A percentile compares a stretch with the other conserved stretches of the same genome.
Conservation (phyloP, 1,140 invertebrate species). For the fruit fly (Drosophila melanogaster) region DNA sequence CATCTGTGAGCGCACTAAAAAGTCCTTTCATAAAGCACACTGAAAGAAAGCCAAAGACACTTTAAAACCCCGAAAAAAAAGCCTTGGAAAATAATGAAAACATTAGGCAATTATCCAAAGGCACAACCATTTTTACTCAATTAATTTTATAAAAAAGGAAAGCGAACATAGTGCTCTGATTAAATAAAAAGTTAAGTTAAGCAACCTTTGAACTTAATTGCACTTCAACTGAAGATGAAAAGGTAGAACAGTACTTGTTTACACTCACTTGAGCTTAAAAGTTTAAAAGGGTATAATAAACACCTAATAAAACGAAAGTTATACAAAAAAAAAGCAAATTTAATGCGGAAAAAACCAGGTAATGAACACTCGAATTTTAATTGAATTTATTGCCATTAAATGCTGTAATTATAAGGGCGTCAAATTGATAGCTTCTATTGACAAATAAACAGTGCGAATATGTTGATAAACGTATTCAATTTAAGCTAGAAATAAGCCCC, state of each 20-base stretch:
- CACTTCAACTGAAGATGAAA: neutral
- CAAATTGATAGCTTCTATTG: neutral
- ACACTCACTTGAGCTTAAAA: neutral
- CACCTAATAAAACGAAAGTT: neutral
- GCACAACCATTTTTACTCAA: too few relatives aligned
- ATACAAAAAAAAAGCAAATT: neutral
- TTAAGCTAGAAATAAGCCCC: neutral
- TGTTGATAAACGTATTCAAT: neutral
- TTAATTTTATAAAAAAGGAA: too few relatives aligned
- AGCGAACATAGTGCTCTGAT: neutral
- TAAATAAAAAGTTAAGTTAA: neutral
- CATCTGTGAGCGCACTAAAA: neutral
- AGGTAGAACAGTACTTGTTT: neutral
- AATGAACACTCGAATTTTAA: neutral
- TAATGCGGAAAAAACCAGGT: neutral
- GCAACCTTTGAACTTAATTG: neutral
- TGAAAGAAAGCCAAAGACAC: neutral
- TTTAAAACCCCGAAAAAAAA: neutral
- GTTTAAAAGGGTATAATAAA: neutral
- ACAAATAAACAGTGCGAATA: neutral
- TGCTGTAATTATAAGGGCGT: too few relatives aligned
- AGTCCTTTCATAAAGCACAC: conserved; percentile 10
- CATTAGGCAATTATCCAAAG: neutral
- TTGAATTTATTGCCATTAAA: neutral
- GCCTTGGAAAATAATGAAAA: neutral